Evolutionary conservation across 2,113 vertebrate species (phyloP), one percentile per base, ranked within the genome.

Genomic region (Sminthopsis crassicaudata): DNA sequence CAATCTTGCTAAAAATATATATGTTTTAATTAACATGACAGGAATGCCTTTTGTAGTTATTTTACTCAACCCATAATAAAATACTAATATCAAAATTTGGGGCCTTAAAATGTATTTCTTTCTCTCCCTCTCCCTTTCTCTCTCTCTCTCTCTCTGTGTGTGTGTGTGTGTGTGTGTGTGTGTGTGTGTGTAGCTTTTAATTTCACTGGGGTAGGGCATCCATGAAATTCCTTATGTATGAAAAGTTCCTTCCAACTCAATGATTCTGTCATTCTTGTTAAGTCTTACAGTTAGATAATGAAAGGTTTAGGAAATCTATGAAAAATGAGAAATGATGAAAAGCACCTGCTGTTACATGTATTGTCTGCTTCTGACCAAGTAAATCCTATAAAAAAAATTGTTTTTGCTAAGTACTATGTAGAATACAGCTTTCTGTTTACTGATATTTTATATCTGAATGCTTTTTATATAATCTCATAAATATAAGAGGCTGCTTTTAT

Each of bases 401-500:
- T 14, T 22, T 92, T 90, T 46, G 12, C 30, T 46, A 10, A 23
- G 0, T 42, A 54, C 46, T 67, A 36, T 9, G 50, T 23, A 55
- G 46, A 55, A 36, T 52, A 26, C 0, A 53, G 90, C 27, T n/a
- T 30, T 89, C 8, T 5, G 8, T 55, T 36, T 93, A 5, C 92
- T 53, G 36, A 92, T 46, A 42, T 93, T 91, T 95, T 54, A 50
- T 53, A 10, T 76, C 51, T 42, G 14, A 3, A 1, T 1, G 46
- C 54, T 50, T 92, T 91, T 94, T 60, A 30, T 50, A 53, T 23
- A 50, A 48, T 67, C 92, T 90, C 89, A 9, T 60, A 84, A 94
- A 95, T 48, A 46, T 8, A 24, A 26, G 10, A 3, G 46, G 19
- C 19, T 53, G 53, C 51, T 95, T 92, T 93, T 91, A 91, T 36